Evolutionary conservation across 2,888 invertebrate species (phyloP), one percentile per base, ranked within the genome.

Genomic region (Epinotia brunnichana): DNA sequence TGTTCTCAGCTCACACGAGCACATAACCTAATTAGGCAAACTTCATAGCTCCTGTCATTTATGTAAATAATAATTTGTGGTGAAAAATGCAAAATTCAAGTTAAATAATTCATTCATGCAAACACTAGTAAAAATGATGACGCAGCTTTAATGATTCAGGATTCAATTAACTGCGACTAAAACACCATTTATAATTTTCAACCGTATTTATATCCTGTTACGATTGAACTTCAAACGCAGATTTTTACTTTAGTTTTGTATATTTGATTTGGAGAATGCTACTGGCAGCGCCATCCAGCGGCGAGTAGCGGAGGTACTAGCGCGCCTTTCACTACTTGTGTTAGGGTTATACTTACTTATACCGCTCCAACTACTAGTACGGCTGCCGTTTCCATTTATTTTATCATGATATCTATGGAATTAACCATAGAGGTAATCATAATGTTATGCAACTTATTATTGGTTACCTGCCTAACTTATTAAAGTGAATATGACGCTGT

Each of bases 201-300:
- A 48, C 29, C 41, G 11, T 62, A 62, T 51, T 29, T 13, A 1
- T 4, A 24, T 48, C 5, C 0, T 1, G 10, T 48, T 24, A 62
- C n/a, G 24, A 29, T 29, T 61, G 21, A 21, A 44, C 21, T 61
- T 61, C 21, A 10, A 44, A 44, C n/a, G 44, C 44, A 24, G 13
- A 7, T 60, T 51, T 62, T 29, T 48, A 17, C 48, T 15, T n/a
- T n/a, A 48, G n/a, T 48, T n/a, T 48, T 48, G 44, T 39, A 59
- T 17, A 39, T 17, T 29, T 24, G 48, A n/a, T 48, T 51, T 62
- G 48, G 54, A 48, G 59, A 60, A 56, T n/a, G 51, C 35, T 51
- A 74, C 83, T 41, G 7, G 75, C 83, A 81, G 60, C 89, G 91
- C 89, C 91, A 91, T 89, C 91, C 89, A 82, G 78, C 78, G 81